Evolutionary conservation across 2,797 vertebrate species (phyloP), one percentile per base, ranked within the genome.

Genomic region (Loriculus beryllinus): DNA sequence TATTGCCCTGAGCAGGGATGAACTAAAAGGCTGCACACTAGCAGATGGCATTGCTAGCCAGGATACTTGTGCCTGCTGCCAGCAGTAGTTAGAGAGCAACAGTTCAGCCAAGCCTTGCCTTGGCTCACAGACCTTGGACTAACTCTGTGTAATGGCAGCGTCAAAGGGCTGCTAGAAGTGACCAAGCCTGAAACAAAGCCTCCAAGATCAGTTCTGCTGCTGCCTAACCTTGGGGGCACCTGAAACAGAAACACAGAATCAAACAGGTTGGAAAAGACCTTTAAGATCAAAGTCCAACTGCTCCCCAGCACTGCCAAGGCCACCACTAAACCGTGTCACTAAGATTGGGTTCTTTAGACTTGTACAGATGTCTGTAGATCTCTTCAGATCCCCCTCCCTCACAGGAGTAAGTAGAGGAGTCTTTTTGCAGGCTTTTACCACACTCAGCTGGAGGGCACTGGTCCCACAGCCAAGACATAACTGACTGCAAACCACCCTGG

Each of bases 111-210:
- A 86, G 67, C 48, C 37, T 60, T 1, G 0, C 43, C 57, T 87
- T 79, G 71, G 59, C 76, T 92, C 42, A 48, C 25, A 69, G 68
- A 57, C 31, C 19, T 16, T 48, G 25, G 37, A 57, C 82, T 74
- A 45, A 54, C 54, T 40, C 39, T 1, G 59, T 0, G 0, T 40
- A 54, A 75, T 0, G 0, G 64, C 25, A 57, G 74, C 64, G 67
- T 67, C 0, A 0, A 54, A 65, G 22, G 37, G 75, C 71, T 79
- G 42, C 56, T 67, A 60, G 35, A 68, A 60, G 60, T 9, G 8
- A 70, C 26, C 35, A 69, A 71, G 33, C 19, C 62, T 72, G 57
- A 81, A 78, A 52, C 6, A 43, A 88, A 65, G 42, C 28, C 45
- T 83, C 49, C 47, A 72, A 39, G 35, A 60, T 56, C 83, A 76